A percentile compares a stretch with the other conserved stretches of the same genome.
phyloP scores from a whole-genome alignment of 2,797 vertebrate genomes.

The Miichthys miiuy region DNA sequence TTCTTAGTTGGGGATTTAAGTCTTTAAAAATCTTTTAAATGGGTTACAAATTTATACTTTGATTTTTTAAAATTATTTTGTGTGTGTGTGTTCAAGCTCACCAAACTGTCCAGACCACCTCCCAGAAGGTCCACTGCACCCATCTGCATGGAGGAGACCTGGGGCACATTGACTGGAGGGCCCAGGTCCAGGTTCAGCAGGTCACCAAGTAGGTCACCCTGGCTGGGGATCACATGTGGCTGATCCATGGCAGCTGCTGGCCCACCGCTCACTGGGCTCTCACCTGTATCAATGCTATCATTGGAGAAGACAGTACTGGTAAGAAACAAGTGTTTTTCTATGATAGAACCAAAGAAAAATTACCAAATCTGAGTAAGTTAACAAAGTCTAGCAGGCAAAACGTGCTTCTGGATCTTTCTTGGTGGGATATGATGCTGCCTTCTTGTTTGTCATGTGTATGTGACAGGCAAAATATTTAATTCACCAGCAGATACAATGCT shows the following conservation, averaged over 20 bases:
- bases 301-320: not conserved
- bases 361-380: no score
- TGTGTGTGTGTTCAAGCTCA: conserved; percentile 76
- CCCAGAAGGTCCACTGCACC: conserved; percentile 97
- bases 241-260: conserved; percentile 90
- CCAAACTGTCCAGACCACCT: conserved; percentile 96
- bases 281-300: conserved; percentile 92
- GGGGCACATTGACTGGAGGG: conserved; percentile 95
- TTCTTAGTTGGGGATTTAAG: not conserved
- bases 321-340: not conserved
- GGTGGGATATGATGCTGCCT: no score
- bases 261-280: conserved; percentile 92
- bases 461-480: no score
- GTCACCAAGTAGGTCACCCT: conserved; percentile 96
- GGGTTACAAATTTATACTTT: not conserved
- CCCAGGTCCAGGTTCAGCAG: conserved; percentile 97
- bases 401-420: no score
- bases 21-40: not conserved
- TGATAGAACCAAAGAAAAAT: no score
- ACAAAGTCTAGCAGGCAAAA: no score
- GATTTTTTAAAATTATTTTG: not conserved
- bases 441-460: no score
- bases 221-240: conserved; percentile 94
- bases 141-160: conserved; percentile 97
- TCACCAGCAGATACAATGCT: no score